phyloP scores from a whole-genome alignment of 2,113 vertebrate species.

The Paramisgurnus dabryanus region DNA sequence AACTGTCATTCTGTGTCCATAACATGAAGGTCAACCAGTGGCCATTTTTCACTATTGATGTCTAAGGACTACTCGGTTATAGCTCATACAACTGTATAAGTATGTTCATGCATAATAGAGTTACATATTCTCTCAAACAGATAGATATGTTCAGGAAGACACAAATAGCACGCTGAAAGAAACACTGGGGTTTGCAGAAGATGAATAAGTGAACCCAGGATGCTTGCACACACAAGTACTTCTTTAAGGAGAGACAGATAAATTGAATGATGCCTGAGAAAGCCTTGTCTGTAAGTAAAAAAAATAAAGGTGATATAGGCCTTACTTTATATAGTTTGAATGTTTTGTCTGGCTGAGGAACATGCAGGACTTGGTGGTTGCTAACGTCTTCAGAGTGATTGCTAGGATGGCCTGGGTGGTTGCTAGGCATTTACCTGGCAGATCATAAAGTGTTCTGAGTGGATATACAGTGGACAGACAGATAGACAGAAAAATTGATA shows the following conservation, averaged over 20 bases:
- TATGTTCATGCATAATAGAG: neutral
- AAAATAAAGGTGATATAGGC: neutral
- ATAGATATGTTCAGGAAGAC: conserved; percentile 17
- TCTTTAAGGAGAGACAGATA: neutral
- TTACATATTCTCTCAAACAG: neutral
- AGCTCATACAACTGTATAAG: conserved; percentile 27
- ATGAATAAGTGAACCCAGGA: neutral
- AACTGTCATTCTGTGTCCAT: conserved; percentile 34
- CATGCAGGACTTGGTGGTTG: neutral
- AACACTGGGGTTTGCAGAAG: neutral
- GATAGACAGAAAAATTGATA: too few relatives aligned
- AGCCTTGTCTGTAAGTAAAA: neutral
- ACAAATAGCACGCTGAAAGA: neutral
- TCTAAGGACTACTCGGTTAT: conserved; percentile 51
- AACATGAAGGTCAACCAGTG: conserved; percentile 8
- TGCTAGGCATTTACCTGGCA: too few relatives aligned
- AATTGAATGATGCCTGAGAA: neutral
- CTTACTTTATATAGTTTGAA: neutral
- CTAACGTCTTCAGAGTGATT: too few relatives aligned
- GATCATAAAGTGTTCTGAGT: too few relatives aligned
- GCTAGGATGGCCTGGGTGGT: too few relatives aligned
- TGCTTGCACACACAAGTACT: neutral
- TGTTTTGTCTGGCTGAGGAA: neutral
- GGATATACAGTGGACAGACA: too few relatives aligned
- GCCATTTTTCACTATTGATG: conserved; percentile 5